Base-by-base conservation (phyloP, 2,888 invertebrate species). In the Bellardia pandia region DNA sequence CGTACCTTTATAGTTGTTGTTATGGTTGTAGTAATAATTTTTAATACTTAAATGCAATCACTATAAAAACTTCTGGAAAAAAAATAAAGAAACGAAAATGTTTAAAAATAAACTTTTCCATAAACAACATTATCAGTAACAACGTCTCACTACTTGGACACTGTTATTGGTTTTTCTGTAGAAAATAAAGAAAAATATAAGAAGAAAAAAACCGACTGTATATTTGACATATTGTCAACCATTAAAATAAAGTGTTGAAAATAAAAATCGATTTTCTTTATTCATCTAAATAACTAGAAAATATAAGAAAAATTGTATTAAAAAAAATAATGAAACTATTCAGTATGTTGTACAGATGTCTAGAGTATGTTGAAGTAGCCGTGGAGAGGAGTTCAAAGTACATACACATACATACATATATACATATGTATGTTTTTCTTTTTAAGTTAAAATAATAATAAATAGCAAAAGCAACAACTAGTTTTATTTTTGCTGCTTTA, bases 191-290 rank as follows among this genome's bases (percentile, higher is more conserved):
- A 66, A 58, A 56, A 30, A 68, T 30, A 14, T 6, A 16, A 40
- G 16, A 23, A 40, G 7, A 56, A 40, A 56, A 7, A 56, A 56
- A 23, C 7, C n/a, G 23, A 14, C 9, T 60, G 40, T 30, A 66
- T 62, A 51, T 75, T 76, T 82, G 75, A 62, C 68, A 82, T 51
- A 76, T 30, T 82, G 75, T 75, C 75, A 83, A 45, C 62, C 53
- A 83, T 69, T 62, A 33, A 71, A 69, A n/a, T 82, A 68, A 60
- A 69, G 53, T 76, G 51, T 71, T 53, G 13, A 62, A 81, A 56
- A 51, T 60, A 79, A 37, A 75, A 71, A 76, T 82, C 82, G 75
- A 82, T 82, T 76, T 76, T 82, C 60, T 45, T 42, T 51, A 66
- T 23, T 40, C 4, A 6, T 33, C 42, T 60, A 62, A 62, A 62